Percentiles rank a stretch among this genome's conserved stretches.
These are phyloP conservation scores for Drosophila histrio DNA, from an alignment of 2,888 invertebrate genomes.

Conservation along the genomic window DNA sequence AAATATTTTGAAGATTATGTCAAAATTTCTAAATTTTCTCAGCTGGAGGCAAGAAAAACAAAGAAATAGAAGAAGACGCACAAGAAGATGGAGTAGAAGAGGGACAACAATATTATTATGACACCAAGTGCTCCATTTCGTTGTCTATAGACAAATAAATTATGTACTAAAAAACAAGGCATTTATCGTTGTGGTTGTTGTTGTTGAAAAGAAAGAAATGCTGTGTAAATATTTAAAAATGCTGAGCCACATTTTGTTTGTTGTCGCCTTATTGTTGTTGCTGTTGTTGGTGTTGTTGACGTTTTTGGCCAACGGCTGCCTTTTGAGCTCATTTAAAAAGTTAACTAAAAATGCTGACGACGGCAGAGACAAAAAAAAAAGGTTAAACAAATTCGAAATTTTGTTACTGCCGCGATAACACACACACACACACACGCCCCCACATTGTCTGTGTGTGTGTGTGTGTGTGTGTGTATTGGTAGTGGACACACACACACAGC, in stretches of 20 bases:
- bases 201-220: slow-evolving; percentile 75
- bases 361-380: slow-evolving; percentile 51
- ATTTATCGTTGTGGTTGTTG: slow-evolving; percentile 34
- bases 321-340: slow-evolving; percentile 62
- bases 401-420: slow-evolving; percentile 61
- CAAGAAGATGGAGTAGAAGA: neutral
- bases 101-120: slow-evolving; percentile 43
- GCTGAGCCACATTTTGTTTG: slow-evolving; percentile 75
- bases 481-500: slow-evolving; percentile 25
- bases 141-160: slow-evolving; percentile 66
- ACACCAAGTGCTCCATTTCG: slow-evolving; percentile 68
- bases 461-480: slow-evolving; percentile 3
- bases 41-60: slow-evolving; percentile 12
- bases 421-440: slow-evolving; percentile 12
- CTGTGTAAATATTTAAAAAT: slow-evolving; percentile 83
- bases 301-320: slow-evolving; percentile 61
- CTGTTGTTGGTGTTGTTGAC: slow-evolving; percentile 22
- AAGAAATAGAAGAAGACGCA: neutral
- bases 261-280: slow-evolving; percentile 40
- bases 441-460: slow-evolving; percentile 11
- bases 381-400: slow-evolving; percentile 74
- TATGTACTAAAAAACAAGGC: slow-evolving; percentile 55
- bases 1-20: neutral
- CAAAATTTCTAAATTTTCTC: slow-evolving; percentile 9
- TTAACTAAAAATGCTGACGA: slow-evolving; percentile 45